Evolutionary conservation across 1,140 invertebrate species (phyloP).

Genomic region (Drosophila sturtevanti): DNA sequence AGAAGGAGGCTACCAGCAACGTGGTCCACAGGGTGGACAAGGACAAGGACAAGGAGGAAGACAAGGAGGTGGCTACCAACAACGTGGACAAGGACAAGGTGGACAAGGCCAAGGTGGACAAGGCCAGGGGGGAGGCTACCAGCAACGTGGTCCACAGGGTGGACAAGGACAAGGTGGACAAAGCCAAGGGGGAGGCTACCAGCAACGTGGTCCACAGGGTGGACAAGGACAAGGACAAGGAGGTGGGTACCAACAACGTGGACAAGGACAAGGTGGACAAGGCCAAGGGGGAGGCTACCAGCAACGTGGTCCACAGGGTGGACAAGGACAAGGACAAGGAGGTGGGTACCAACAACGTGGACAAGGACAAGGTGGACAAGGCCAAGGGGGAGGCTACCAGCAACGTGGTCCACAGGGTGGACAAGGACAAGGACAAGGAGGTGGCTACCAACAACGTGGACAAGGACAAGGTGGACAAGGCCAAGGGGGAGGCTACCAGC

Average conservation of each 20-base stretch:
- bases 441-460: neutral
- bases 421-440: slow-evolving; percentile 19
- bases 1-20: too few species aligned
- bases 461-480: slow-evolving; percentile 10
- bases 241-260: slow-evolving; percentile 6
- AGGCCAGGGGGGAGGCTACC: neutral
- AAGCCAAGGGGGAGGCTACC: neutral
- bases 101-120: slow-evolving; percentile 11
- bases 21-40: neutral
- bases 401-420: neutral
- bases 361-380: slow-evolving; percentile 7
- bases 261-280: slow-evolving; percentile 21
- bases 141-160: too few species aligned
- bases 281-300: slow-evolving; percentile 12
- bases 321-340: neutral
- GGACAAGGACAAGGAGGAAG: slow-evolving; percentile 10
- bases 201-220: neutral
- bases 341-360: neutral
- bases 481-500: slow-evolving; percentile 15
- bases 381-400: slow-evolving; percentile 8
- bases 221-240: slow-evolving; percentile 15
- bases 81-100: slow-evolving; percentile 18
- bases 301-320: slow-evolving; percentile 3
- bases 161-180: slow-evolving; percentile 11
- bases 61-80: slow-evolving; percentile 19